Evolutionary conservation across 2,797 vertebrate genomes (phyloP), one percentile per base, ranked within the genome.

Genomic region (Ptychadena robeensis): DNA sequence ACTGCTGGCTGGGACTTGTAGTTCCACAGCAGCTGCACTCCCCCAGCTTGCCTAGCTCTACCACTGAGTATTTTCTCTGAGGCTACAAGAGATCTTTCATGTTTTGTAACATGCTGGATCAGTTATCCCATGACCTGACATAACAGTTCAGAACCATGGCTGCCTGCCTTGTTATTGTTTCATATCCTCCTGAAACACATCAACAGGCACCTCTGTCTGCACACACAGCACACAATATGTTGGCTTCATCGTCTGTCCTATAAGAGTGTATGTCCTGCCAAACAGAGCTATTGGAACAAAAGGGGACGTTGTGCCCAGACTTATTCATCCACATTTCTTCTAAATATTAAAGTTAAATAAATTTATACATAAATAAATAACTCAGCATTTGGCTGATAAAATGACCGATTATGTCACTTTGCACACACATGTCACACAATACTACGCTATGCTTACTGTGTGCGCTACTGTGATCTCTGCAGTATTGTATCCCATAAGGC

Each of bases 91-190:
- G 1, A 0, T 0, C 1, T 59, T 85, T 85, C 79, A 0, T 85
- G 22, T 65, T 3, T 3, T 69, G 31, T 86, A 86, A 71, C 3
- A 2, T 68, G 34, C 57, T 4, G 37, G 11, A 81, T 37, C 34
- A 73, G 2, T 83, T 88, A 84, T 85, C 68, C 2, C 59, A 25
- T 82, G 64, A 83, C 75, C 35, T 59, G 4, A 53, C 32, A 82
- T 83, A 40, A 59, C 76, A 64, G 59, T 14, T 18, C 76, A 84
- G 71, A 85, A 14, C 12, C 67, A 0, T 18, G 81, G 66, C 38
- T 30, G 0, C 63, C 73, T 69, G 0, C 65, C 74, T 69, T 90
- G 66, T 79, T 79, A 57, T 79, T 69, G 7, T n/a, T 70, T 10
- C 31, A 69, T 80, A 70, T 53, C 48, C 64, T 79, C 27, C 32